Evolutionary conservation across 2,113 vertebrate species (phyloP).

Genomic region (Seriola aureovittata): DNA sequence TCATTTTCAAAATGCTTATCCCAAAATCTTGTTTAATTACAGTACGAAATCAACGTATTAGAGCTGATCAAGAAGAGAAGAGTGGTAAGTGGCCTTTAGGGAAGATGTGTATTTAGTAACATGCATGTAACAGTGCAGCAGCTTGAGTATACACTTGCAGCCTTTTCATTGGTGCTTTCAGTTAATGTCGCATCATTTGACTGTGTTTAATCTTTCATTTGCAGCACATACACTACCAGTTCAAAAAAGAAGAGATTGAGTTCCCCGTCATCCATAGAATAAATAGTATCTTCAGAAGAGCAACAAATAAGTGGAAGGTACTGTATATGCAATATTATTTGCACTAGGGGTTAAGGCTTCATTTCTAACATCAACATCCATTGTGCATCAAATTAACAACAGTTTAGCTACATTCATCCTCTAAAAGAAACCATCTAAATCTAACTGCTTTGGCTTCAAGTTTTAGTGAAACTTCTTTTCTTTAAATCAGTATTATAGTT

Average conservation of each 20-base stretch:
- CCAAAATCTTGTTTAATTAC: slow-evolving; percentile 19
- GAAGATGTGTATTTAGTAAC: too few species aligned
- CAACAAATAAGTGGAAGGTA: slow-evolving; percentile 96
- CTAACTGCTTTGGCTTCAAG: background rate
- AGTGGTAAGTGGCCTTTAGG: slow-evolving; percentile 84
- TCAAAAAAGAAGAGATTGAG: slow-evolving; percentile 97
- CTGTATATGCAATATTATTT: background rate
- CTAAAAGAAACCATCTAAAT: background rate
- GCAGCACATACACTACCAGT: slow-evolving; percentile 91
- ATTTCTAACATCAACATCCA: background rate
- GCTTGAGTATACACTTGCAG: background rate
- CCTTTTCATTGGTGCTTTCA: background rate
- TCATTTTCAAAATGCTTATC: background rate
- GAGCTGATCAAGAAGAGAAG: slow-evolving; percentile 95
- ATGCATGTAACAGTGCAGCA: background rate
- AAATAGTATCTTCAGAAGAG: slow-evolving; percentile 89
- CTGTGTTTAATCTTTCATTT: slow-evolving; percentile 14
- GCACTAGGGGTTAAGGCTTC: background rate
- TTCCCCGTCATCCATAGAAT: slow-evolving; percentile 89
- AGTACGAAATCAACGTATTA: slow-evolving; percentile 97
- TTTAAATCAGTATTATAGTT: background rate
- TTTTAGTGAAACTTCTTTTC: background rate
- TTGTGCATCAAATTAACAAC: background rate
- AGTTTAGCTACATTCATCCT: background rate
- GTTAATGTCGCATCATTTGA: background rate